Base-by-base conservation (phyloP, 2,113 vertebrate genomes). In the Melospiza georgiana region DNA sequence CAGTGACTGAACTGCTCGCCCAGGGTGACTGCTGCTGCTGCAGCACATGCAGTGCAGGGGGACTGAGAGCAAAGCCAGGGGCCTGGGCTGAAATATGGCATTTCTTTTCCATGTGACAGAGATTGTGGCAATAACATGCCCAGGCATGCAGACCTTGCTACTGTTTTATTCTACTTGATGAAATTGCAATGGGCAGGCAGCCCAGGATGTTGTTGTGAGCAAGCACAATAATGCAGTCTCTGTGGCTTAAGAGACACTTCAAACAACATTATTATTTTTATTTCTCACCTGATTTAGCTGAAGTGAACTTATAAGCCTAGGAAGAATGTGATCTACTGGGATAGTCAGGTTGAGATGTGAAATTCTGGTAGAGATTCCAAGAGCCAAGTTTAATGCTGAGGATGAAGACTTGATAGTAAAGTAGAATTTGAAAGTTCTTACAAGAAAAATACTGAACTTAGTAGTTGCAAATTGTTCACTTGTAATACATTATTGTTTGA, bases 1-100 rank as follows among this genome's bases (percentile, higher is more conserved):
- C 84, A 77, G 89, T 30, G 27, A 3, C 75, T 82, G 58, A 20
- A 11, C 30, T 0, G 0, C 48, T 80, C 1, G 5, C 24, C 27
- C 49, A 28, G 49, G 22, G 18, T 43, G 46, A 4, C 41, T 27
- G 39, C 72, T 57, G 39, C 72, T 57, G 54, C 54, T 57, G 37
- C 84, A 54, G 77, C 27, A 62, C 1, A 0, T 58, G 37, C 49
- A 68, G 43, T 1, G 6, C 71, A 37, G 30, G 7, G 65, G 63
- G 68, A 59, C 54, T 84, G 33, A 95, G 89, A 57, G 20, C 72
- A 86, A 51, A 90, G 49, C 13, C 67, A 68, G 72, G 59, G 28
- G 23, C 30, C 35, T 55, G 54, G 63, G 14, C 44, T 65, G 67
- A 61, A 76, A 68, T 6, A 35, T 17, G 20, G 12, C 23, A 2